These are phyloP conservation scores for Vimba vimba DNA, from an alignment of 2,113 vertebrate genomes.

Conservation along the genomic window DNA sequence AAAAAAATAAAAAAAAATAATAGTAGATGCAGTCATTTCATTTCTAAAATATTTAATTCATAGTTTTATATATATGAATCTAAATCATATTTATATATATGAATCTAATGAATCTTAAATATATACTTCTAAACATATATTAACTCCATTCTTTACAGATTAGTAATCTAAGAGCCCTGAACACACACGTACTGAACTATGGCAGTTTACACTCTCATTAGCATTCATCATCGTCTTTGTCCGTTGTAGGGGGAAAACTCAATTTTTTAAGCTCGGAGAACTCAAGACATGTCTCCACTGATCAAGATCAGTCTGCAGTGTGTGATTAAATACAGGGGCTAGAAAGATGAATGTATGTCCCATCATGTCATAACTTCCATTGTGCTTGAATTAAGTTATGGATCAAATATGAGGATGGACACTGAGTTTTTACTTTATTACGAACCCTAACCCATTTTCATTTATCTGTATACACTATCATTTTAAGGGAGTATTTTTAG, in stretches of 20 bases:
- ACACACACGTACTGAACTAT: background rate
- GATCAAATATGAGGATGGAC: background rate
- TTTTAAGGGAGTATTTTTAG: no score
- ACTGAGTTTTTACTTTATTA: background rate
- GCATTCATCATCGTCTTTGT: background rate
- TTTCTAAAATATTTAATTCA: no score
- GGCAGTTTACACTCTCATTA: background rate
- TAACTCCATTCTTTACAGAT: background rate
- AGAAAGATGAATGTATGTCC: background rate
- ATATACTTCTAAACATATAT: background rate
- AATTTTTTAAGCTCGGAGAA: background rate
- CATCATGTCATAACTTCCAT: background rate
- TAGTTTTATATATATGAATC: no score
- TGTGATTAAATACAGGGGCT: background rate
- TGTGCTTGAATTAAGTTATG: background rate
- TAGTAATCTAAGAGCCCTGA: background rate
- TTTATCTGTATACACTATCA: no score
- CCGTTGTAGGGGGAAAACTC: background rate
- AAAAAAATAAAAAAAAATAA: no score
- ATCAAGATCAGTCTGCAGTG: background rate
- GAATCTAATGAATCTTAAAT: no score
- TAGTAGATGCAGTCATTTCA: no score
- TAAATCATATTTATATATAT: no score
- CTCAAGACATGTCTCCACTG: conserved; percentile 2
- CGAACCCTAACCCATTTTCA: no score